Conservation (phyloP, 2,797 vertebrate species). For the Gobio occitaniae region DNA sequence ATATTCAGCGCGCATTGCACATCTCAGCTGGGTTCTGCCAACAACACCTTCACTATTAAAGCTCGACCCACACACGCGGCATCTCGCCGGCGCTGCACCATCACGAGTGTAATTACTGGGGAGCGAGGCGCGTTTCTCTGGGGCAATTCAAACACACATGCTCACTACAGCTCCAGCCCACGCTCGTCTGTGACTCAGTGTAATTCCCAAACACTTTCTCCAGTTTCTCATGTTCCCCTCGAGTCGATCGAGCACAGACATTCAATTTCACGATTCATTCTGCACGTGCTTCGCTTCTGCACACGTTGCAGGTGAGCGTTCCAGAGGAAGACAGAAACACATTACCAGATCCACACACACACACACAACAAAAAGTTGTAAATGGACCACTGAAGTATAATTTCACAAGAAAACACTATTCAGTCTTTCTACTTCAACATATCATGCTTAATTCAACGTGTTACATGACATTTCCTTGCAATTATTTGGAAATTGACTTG, state of each 20-base stretch:
- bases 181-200: constrained; percentile 24
- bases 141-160: constrained; percentile 18
- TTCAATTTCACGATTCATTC: constrained; percentile 32
- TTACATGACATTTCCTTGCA: too few relatives aligned
- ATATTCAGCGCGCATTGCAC: constrained; percentile 18
- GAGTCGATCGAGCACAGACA: constrained; percentile 7
- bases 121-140: constrained; percentile 24
- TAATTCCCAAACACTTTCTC: constrained; percentile 20
- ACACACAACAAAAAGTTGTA: too few relatives aligned
- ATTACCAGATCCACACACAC: too few relatives aligned
- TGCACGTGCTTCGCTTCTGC: constrained; percentile 1
- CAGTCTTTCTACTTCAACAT: too few relatives aligned
- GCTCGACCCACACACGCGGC: constrained; percentile 7
- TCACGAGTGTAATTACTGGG: constrained; percentile 36
- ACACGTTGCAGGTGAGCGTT: not conserved
- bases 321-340: not conserved
- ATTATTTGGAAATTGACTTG: too few relatives aligned
- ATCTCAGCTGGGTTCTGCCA: constrained; percentile 29
- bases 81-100: not conserved
- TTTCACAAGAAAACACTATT: too few relatives aligned
- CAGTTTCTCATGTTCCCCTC: constrained; percentile 3
- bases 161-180: constrained; percentile 19
- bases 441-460: too few relatives aligned
- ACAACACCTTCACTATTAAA: constrained; percentile 39
- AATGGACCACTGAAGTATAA: too few relatives aligned